These are phyloP conservation scores for Lamproptera curius DNA, from an alignment of 2,888 invertebrate species.

Conservation along the genomic window DNA sequence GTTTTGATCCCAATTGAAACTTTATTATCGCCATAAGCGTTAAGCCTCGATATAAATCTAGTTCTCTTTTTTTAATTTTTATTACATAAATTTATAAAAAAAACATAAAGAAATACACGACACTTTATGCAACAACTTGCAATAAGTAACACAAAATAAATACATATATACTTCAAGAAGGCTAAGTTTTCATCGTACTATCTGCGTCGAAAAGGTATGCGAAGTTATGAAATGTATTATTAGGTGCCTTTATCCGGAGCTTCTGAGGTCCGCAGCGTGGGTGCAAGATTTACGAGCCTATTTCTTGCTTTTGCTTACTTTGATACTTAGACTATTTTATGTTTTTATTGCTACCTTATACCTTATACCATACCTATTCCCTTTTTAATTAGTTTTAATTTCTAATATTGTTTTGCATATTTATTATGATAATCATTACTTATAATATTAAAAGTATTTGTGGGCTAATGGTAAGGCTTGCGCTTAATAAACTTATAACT, in stretches of 20 bases:
- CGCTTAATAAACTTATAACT: no score
- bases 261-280: conserved; percentile 67
- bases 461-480: no score
- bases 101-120: no score
- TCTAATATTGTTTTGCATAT: no score
- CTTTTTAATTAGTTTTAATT: not conserved
- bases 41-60: not conserved
- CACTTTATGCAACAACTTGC: no score
- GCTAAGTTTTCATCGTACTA: no score
- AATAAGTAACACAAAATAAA: no score
- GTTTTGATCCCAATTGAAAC: not conserved
- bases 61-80: not conserved
- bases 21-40: not conserved
- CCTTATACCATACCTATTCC: no score
- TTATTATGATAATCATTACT: no score
- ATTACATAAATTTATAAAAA: no score
- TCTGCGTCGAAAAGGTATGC: conserved; percentile 1
- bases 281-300: conserved; percentile 55
- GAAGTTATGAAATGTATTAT: conserved; percentile 40
- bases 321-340: conserved; percentile 40
- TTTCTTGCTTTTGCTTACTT: conserved; percentile 38
- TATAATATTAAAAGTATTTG: no score
- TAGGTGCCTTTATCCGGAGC: conserved; percentile 54
- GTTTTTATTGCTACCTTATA: conserved; percentile 40
- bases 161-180: no score